A percentile compares a stretch with the other conserved stretches of the same genome.
Evolutionary conservation across 2,888 invertebrate species (phyloP).

Genomic region (Spisula solida): DNA sequence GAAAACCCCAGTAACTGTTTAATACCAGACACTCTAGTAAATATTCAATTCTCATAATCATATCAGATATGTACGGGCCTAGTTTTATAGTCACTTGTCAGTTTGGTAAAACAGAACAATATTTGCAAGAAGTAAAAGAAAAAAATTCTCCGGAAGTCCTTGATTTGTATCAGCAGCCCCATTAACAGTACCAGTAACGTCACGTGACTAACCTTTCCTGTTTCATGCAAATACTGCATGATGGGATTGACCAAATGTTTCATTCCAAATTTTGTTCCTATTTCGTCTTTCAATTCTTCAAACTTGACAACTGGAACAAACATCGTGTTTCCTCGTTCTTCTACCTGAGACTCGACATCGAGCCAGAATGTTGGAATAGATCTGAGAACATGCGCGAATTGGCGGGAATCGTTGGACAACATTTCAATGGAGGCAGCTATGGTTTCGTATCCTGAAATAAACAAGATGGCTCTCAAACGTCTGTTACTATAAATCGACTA

Average conservation of each 20-base stretch:
- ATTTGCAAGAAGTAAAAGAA: too few species aligned
- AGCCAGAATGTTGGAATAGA: conserved; percentile 86
- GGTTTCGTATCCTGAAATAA: conserved; percentile 77
- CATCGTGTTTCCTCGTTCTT: conserved; percentile 84
- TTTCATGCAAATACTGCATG: conserved; percentile 85
- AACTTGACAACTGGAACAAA: conserved; percentile 83
- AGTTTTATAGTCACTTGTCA: too few species aligned
- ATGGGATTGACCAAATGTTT: conserved; percentile 83
- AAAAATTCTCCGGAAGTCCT: too few species aligned
- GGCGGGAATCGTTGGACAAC: conserved; percentile 79
- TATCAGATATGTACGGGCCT: too few species aligned
- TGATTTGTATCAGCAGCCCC: too few species aligned
- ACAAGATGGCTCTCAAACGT: neutral
- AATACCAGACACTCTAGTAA: too few species aligned
- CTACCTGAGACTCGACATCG: conserved; percentile 84
- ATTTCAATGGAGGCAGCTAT: conserved; percentile 81
- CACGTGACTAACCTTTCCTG: conserved; percentile 76
- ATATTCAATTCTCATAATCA: too few species aligned
- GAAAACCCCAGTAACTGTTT: too few species aligned
- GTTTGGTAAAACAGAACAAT: too few species aligned
- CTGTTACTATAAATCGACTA: too few species aligned
- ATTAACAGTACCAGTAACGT: too few species aligned
- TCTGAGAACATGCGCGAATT: conserved; percentile 83
- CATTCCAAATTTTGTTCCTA: conserved; percentile 85
- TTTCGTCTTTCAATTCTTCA: conserved; percentile 81